Base-by-base conservation (phyloP, 37 sponge, comb jelly and placozoan species). In the Mnemiopsis leidyi region DNA sequence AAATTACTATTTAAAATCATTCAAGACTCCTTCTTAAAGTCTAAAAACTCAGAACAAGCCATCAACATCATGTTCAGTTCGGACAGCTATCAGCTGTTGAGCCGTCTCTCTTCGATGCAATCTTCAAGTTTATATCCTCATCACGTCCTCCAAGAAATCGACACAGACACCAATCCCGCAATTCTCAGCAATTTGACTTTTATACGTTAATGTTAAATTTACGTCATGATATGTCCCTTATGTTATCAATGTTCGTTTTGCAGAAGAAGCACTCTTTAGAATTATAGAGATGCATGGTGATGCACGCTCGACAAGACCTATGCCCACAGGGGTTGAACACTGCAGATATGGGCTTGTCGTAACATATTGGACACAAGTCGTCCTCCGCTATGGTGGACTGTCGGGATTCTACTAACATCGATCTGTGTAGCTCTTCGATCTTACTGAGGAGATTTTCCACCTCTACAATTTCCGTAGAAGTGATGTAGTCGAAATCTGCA, bases 251-350 rank as follows among this genome's bases (percentile, higher is more conserved):
- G 29, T 30, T 35, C 3, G 82, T 82, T 36, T 82, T 82, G 82
- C 82, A 82, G 38, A 82, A 82, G 82, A 82, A 82, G 38, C 82
- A 82, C 3, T 82, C 38, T 82, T 82, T 82, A 82, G 36, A 82
- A 30, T 82, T 82, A 36, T 82, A 82, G 7, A 82, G 38, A 30
- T 82, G 38, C 82, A 36, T 32, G 82, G 82, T 82, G 2, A 82
- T 82, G 23, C 82, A 82, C 5, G 82, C 82, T 37, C 82, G 34
- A 30, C 82, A 82, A 20, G 82, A 82, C 32, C 32, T 32, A 35
- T 82, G 82, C 7, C 82, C 37, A 82, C 82, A 82, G 2, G 82
- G 82, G 3, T 36, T 36, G 36, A 82, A 82, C 23, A 35, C 38
- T 1, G 82, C 82, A 2, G 37, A 36, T 32, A 82, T 36, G 35